Conservation (phyloP, 2,797 vertebrate species). For the Poecile montanus region DNA sequence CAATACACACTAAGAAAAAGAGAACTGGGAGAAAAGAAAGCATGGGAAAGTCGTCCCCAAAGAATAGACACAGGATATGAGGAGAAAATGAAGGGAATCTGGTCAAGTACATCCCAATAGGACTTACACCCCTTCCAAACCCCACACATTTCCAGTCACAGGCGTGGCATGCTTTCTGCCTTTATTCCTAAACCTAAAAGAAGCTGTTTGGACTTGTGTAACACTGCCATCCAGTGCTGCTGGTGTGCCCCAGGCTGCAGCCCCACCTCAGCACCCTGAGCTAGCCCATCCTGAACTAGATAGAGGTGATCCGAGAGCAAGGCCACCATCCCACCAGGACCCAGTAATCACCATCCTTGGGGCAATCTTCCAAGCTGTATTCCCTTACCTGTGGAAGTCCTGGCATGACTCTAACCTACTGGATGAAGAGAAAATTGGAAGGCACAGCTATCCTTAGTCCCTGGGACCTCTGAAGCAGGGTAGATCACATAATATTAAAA, state of each 20-base stretch:
- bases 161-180: neutral
- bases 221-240: constrained; percentile 23
- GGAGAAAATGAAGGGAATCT: neutral
- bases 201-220: neutral
- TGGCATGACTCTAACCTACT: neutral
- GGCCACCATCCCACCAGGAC: neutral
- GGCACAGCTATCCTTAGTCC: neutral
- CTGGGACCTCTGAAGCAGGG: neutral
- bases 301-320: neutral
- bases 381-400: neutral
- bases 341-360: neutral
- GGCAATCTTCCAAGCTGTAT: neutral
- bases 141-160: neutral
- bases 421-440: neutral
- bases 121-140: neutral
- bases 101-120: neutral
- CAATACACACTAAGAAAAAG: neutral
- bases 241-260: neutral
- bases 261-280: neutral
- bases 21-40: neutral
- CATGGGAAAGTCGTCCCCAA: neutral
- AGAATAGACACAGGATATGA: neutral
- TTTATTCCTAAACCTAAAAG: neutral
- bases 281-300: neutral
- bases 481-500: neutral